Base-by-base conservation (phyloP, 2,113 vertebrate genomes). In the Onychostoma macrolepis region DNA sequence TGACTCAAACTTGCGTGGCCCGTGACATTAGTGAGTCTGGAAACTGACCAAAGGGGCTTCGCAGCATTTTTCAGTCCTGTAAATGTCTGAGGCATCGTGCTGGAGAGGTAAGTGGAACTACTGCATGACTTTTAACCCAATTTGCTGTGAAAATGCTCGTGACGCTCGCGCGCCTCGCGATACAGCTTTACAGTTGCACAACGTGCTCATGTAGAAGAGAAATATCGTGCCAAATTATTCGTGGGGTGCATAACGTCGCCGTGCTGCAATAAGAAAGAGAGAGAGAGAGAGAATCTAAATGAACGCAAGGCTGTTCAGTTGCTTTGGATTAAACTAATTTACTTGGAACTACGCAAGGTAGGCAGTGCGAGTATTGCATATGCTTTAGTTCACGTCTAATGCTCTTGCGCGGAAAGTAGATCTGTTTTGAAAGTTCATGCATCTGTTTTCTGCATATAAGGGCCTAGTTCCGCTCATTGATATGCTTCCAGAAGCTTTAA, bases 1-100 rank as follows among this genome's bases (percentile, higher is more conserved):
- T 84, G 82, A 84, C 82, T 84, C 69, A 41, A 84, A 56, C 82
- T 72, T 38, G 67, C 82, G 67, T 74, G 67, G 82, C 43, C 45
- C 82, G 69, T 53, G 82, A 74, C 83, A 74, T 72, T 48, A 72
- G 45, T 26, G 82, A 72, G 33, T 56, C 48, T 38, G 69, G 83
- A 75, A 33, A 33, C 26, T 33, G 81, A 50, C 41, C 63, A 71
- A 71, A 83, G 17, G 38, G 43, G 24, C 79, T 81, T 81, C 43
- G 43, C 65, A 19, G 30, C 45, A 58, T 24, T 74, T 58, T 84
- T 56, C 69, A n/a, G 30, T 36, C 7, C 21, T 28, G 69, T 53
- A n/a, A 56, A 53, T 58, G 69, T 38, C 3, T 72, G 38, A 17
- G 26, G 41, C 24, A 82, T 6, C 41, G 80, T 15, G 7, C 13